phyloP scores from a whole-genome alignment of 2,113 vertebrate species.

The Mesocricetus auratus region DNA sequence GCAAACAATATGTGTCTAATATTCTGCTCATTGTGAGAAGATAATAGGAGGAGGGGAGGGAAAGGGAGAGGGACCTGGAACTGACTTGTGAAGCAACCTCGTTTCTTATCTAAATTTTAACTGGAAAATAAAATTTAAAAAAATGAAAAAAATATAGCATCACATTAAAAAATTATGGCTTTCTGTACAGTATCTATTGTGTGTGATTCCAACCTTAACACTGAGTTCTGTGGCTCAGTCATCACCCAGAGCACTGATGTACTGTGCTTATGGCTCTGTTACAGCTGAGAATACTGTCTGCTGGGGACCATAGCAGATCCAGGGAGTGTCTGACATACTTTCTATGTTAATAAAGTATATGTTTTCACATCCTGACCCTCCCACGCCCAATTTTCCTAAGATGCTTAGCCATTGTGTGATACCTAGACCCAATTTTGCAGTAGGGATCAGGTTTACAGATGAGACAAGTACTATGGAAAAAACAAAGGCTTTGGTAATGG shows the following conservation, averaged over 20 bases:
- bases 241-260: not conserved
- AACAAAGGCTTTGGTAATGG: not conserved
- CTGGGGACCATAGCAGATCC: not conserved
- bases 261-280: not conserved
- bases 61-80: too few relatives aligned
- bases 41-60: too few relatives aligned
- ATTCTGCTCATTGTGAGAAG: slow-evolving; percentile 23
- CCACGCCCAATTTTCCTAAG: not conserved
- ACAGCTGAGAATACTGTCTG: not conserved
- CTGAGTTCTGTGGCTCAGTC: not conserved
- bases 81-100: too few relatives aligned
- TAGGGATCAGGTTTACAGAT: not conserved
- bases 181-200: not conserved
- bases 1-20: slow-evolving; percentile 1
- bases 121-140: too few relatives aligned
- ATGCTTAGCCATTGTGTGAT: not conserved
- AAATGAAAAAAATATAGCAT: not conserved
- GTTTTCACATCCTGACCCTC: not conserved
- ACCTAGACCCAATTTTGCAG: not conserved
- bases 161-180: not conserved
- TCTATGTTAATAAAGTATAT: not conserved
- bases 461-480: not conserved
- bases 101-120: too few relatives aligned
- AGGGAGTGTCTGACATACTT: not conserved
- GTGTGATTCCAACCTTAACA: not conserved